Evolutionary conservation across 2,888 invertebrate genomes (phyloP).

Genomic region (Lamellibrachia columna): DNA sequence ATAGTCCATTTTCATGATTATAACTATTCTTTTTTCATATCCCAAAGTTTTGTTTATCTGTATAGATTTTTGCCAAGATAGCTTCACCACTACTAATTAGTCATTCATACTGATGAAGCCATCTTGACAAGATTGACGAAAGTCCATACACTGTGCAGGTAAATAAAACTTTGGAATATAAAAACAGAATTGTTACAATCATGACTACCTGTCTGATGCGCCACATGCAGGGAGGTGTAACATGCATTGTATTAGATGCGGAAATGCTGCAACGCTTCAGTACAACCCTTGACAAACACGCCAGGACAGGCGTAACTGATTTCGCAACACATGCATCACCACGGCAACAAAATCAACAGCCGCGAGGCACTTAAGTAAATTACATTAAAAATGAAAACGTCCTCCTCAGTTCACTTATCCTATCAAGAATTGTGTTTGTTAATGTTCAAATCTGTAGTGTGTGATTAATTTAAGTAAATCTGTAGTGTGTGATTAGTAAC

Average conservation of each 20-base stretch:
- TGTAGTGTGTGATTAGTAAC: not conserved
- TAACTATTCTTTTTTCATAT: no score
- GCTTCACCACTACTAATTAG: no score
- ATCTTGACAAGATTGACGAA: no score
- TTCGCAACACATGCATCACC: not conserved
- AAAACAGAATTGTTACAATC: not conserved
- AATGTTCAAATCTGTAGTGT: not conserved
- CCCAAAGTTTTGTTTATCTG: no score
- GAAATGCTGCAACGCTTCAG: not conserved
- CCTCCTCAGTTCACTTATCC: not conserved
- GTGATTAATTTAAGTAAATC: not conserved
- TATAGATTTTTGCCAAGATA: no score
- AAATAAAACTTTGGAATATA: no score
- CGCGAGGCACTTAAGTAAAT: not conserved
- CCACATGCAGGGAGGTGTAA: not conserved
- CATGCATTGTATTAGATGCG: not conserved
- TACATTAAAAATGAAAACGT: not conserved
- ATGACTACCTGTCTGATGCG: not conserved
- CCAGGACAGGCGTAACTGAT: not conserved
- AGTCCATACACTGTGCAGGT: no score
- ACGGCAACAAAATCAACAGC: not conserved
- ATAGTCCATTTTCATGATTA: no score
- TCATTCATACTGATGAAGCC: no score
- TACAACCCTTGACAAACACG: not conserved
- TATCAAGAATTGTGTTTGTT: not conserved